Conservation (phyloP, 2,888 invertebrate species). For the Drepana falcataria region DNA sequence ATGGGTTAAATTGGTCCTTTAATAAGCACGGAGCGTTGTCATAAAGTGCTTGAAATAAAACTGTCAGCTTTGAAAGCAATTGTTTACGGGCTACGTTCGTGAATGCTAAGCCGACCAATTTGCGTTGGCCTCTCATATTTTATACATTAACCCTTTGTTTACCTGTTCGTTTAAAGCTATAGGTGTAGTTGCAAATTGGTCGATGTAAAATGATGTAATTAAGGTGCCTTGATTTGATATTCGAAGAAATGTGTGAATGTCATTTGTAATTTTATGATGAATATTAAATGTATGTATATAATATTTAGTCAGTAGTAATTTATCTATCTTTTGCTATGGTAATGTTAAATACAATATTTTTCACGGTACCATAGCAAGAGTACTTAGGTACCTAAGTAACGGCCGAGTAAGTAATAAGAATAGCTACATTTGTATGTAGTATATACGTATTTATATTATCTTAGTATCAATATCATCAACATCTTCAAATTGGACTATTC, state of each 20-base stretch:
- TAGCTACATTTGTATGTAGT: too few species aligned
- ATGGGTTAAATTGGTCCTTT: conserved; percentile 76
- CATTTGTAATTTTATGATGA: background rate
- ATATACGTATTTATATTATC: too few species aligned
- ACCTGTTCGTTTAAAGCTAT: background rate
- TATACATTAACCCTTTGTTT: conserved; percentile 9
- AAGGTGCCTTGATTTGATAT: conserved; percentile 24
- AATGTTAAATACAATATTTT: too few species aligned
- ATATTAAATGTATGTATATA: too few species aligned
- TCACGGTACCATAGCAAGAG: too few species aligned
- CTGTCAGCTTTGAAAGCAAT: conserved; percentile 48
- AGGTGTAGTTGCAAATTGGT: conserved; percentile 8
- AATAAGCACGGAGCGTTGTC: conserved; percentile 61
- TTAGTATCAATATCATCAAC: too few species aligned
- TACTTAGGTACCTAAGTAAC: too few species aligned
- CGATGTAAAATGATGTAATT: conserved; percentile 23
- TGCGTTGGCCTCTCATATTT: conserved; percentile 16
- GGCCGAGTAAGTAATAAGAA: too few species aligned
- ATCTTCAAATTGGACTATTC: too few species aligned
- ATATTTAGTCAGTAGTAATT: too few species aligned
- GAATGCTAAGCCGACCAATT: conserved; percentile 30
- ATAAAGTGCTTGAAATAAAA: conserved; percentile 62
- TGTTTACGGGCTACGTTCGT: conserved; percentile 32
- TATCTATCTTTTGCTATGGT: too few species aligned
- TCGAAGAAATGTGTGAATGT: conserved; percentile 20